These are phyloP conservation scores for Oxyura jamaicensis DNA, from an alignment of 2,113 vertebrate genomes.

Conservation along the genomic window DNA sequence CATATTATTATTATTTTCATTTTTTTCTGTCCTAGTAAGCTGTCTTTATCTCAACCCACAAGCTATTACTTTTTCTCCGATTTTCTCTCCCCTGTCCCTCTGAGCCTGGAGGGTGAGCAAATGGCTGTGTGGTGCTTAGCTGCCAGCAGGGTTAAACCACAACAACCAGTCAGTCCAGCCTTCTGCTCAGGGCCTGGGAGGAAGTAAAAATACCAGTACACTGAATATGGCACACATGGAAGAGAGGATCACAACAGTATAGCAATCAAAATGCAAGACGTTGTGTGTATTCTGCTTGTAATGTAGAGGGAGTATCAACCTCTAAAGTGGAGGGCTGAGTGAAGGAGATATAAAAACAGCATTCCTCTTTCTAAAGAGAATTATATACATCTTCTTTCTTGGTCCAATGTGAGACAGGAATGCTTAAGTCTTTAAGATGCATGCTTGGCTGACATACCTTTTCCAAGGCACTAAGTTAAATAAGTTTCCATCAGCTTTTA, in stretches of 20 bases:
- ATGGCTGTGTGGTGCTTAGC: too few relatives aligned
- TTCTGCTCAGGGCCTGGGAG: background rate
- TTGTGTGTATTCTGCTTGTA: background rate
- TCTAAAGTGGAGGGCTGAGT: background rate
- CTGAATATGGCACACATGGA: background rate
- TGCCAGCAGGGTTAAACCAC: too few relatives aligned
- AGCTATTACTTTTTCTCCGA: too few relatives aligned
- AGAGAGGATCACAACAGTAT: background rate
- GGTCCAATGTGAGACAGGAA: background rate
- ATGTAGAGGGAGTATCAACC: fast-evolving
- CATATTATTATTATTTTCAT: too few relatives aligned
- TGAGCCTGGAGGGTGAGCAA: too few relatives aligned
- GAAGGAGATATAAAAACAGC: background rate
- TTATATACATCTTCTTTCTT: background rate
- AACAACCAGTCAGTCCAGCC: background rate
- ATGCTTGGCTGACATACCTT: background rate
- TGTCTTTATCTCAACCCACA: too few relatives aligned
- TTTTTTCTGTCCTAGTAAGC: too few relatives aligned
- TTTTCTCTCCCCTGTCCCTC: too few relatives aligned
- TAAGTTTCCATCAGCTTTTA: background rate
- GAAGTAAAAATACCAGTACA: background rate
- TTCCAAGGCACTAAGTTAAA: background rate
- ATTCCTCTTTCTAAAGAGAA: background rate
- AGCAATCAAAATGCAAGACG: background rate
- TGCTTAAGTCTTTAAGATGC: background rate